A percentile compares a stretch with the other conserved stretches of the same genome.
Evolutionary conservation across 2,113 vertebrate genomes (phyloP).

Genomic region (Strigops habroptila): DNA sequence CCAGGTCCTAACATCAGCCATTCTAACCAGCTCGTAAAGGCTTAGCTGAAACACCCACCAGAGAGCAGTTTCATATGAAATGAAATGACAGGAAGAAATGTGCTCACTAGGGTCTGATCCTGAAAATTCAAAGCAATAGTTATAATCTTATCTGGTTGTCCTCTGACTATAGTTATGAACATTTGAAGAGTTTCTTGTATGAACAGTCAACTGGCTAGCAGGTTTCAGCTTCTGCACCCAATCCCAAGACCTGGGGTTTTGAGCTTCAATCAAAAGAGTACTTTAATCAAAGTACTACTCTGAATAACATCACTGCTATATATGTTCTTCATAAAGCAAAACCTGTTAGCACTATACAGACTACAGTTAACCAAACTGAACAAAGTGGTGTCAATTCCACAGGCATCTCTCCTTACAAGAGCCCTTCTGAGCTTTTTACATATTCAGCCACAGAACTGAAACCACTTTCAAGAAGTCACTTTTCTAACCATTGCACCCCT

Average conservation of each 20-base stretch:
- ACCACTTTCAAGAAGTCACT: background rate
- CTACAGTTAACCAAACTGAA: background rate
- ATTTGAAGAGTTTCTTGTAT: background rate
- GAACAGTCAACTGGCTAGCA: background rate
- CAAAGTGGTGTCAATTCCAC: background rate
- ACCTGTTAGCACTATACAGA: too few species aligned
- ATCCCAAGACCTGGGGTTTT: background rate
- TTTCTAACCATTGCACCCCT: background rate
- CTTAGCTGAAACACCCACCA: background rate
- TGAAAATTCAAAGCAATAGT: background rate
- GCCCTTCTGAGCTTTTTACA: background rate
- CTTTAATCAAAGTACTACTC: background rate
- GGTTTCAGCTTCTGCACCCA: background rate
- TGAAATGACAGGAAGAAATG: background rate
- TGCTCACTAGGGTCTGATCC: background rate
- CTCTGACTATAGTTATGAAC: background rate
- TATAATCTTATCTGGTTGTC: background rate
- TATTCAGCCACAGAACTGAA: background rate
- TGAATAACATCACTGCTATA: background rate
- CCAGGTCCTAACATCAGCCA: background rate
- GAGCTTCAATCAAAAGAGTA: background rate
- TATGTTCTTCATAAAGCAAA: background rate
- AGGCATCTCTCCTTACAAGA: background rate
- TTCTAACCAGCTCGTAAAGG: background rate
- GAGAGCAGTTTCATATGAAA: conserved; percentile 4